Base-by-base conservation (phyloP, 30 jellyfish, hydroid and myxozoan species). In the Mastigias papua region DNA sequence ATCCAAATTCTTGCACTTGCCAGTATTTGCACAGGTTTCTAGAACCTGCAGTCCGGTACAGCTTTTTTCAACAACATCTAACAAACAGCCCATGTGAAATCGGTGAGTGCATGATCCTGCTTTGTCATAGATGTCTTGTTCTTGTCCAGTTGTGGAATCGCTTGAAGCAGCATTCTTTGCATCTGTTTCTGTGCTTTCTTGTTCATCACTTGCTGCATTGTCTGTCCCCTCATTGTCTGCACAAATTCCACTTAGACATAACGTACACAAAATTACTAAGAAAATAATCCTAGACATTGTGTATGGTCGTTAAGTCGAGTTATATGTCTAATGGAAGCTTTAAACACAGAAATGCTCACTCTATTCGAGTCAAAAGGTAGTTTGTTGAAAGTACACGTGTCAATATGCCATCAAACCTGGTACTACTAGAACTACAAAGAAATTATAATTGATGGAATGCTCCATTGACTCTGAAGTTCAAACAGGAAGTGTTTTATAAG, bases 91-190 rank as follows among this genome's bases (percentile, higher is more conserved):
- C 93, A 84, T 84, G 49, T 84, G 78, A 22, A 73, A 69, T 16
- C 93, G 69, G 70, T 84, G 93, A 0, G 93, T 86, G 80, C 93
- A 84, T 23, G 73, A 6, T 7, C 87, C 78, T 29, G 93, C 93
- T 42, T 67, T 72, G 19, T 32, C 62, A 65, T 84, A 84, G 11
- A 84, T 57, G 48, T 84, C 93, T 30, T 70, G 65, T 51, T 34
- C 91, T 1, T 61, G 80, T 17, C 5, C 37, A 20, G 74, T 13
- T 19, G 74, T 20, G 26, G 74, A 10, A 2, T 63, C 42, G 13
- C 26, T 63, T 5, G 74, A 25, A 2, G 74, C 0, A 10, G 22
- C 42, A 27, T 11, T 25, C 1, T 23, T 27, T 5, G n/a, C 74
- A 4, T 63, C 74, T 22, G 22, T 27, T 27, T 23, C 13, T n/a